Base-by-base conservation (phyloP, 2,888 invertebrate genomes). In the Pteria penguin region DNA sequence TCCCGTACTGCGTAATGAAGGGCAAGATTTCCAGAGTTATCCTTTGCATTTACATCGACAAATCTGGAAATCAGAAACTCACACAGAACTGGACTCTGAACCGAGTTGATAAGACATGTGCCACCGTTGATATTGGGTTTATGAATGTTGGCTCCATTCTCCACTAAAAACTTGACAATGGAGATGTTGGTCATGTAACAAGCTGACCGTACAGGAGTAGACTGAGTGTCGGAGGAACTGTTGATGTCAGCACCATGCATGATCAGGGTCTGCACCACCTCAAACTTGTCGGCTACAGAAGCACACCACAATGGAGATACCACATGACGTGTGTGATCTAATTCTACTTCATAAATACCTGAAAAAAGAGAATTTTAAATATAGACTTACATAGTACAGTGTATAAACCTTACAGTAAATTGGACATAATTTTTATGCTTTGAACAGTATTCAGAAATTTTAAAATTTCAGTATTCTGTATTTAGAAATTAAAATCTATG, bases 291-390 rank as follows among this genome's bases (percentile, higher is more conserved):
- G 4, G 96, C 95, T 1, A 97, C 97, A 2, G 97, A 96, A 1
- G 97, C 97, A 93, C 96, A 96, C 98, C 98, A 98, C 76, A 98
- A 93, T 32, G 97, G 97, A 18, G 97, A 96, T 2, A 96, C 97
- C 87, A 94, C 94, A 93, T 97, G 97, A 33, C 94, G 94, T 36
- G 95, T 94, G 87, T 94, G 94, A 90, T 97, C 97, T 91, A 96
- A 96, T 11, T 95, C 95, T 62, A 96, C 96, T 93, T 97, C 87
- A 78, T 88, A 90, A 4, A 88, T 93, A 33, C 97, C 45, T 45
- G 18, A 45, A 8, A 18, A 18, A 45, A 45, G 18, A n/a, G n/a
- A n/a, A n/a, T n/a, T n/a, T n/a, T n/a, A n/a, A n/a, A n/a, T n/a
- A n/a, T n/a, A n/a, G n/a, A n/a, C n/a, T n/a, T n/a, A n/a, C n/a